Evolutionary conservation across 2,113 vertebrate genomes (phyloP).

Genomic region (Platycercus adscitus): DNA sequence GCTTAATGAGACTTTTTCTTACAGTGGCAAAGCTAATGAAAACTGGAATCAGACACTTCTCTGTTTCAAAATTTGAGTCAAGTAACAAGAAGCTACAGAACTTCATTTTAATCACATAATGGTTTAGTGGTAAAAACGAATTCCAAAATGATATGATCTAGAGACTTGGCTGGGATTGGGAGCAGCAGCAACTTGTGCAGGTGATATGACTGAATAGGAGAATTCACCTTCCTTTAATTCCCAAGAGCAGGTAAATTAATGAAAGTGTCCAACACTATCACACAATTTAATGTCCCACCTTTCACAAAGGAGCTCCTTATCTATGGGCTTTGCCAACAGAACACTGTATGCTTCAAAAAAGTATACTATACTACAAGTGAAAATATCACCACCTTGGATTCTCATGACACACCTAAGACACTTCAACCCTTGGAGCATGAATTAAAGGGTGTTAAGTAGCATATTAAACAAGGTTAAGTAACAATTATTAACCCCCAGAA

Average conservation of each 20-base stretch:
- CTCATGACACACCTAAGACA: neutral
- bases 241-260: neutral
- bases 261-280: neutral
- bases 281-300: neutral
- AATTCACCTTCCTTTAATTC: neutral
- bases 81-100: neutral
- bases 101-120: neutral
- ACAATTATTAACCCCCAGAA: neutral
- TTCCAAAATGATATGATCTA: neutral
- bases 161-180: neutral
- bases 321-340: neutral
- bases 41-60: neutral
- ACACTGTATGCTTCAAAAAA: neutral
- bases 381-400: neutral
- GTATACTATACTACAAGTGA: neutral
- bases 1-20: neutral
- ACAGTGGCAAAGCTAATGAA: neutral
- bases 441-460: neutral
- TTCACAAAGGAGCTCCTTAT: neutral
- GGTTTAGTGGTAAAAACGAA: neutral
- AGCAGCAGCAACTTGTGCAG: neutral
- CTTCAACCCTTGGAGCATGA: neutral
- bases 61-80: neutral
- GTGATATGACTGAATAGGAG: neutral
- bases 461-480: neutral